Evolutionary conservation across 2,888 invertebrate species (phyloP), one percentile per base, ranked within the genome.

Genomic region (Acholoe squamosa): DNA sequence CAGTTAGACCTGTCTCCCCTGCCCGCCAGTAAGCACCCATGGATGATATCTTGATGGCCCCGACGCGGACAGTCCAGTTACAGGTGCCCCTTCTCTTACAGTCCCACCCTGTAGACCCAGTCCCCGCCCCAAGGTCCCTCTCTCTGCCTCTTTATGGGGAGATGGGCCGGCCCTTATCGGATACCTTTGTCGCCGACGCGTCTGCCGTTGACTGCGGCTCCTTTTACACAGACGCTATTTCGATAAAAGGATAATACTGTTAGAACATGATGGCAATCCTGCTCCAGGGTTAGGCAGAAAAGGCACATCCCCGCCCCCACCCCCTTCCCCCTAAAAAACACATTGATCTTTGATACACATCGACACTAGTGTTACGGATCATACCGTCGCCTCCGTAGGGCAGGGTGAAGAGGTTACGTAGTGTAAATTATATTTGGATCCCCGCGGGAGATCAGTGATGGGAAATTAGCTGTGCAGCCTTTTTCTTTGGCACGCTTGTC

Each of bases 41-140:
- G 61, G 61, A 61, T n/a, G 61, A 61, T 61, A 61, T 61, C 61
- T 61, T 61, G 61, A 61, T 61, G 61, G 61, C 61, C 61, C 19
- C n/a, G 61, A n/a, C 19, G 61, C 61, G 61, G 61, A 61, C 19
- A n/a, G 22, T 61, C 61, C n/a, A n/a, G 61, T n/a, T 61, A 19
- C 61, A n/a, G 61, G 61, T n/a, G 61, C 61, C 61, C 61, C 19
- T n/a, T 12, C 61, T 19, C 61, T 14, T n/a, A 12, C 54, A 54
- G n/a, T 7, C 43, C 43, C 43, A 43, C 61, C 61, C 61, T 19
- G 5, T 7, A 3, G 10, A 43, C 3, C 43, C 43, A 3, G 3
- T 7, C 10, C 43, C 43, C 43, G 5, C 10, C 43, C 43, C 43
- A 3, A 43, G 10, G 43, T 3, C 10, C 61, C 61, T 14, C 12